These are phyloP conservation scores for Aphaenogaster floridana DNA, from an alignment of 1,140 invertebrate genomes.

Conservation along the genomic window DNA sequence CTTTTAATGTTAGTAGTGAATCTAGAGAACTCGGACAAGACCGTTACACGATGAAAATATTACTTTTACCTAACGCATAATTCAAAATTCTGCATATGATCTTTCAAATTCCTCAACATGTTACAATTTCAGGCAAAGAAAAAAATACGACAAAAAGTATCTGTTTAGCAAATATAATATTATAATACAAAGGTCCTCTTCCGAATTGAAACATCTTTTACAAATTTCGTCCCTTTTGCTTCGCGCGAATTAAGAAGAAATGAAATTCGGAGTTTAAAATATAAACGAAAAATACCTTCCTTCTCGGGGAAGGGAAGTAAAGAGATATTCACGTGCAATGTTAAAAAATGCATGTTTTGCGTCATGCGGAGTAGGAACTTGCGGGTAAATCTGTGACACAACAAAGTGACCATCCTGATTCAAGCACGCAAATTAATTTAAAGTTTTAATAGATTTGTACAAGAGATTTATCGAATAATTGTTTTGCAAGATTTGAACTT, in stretches of 20 bases:
- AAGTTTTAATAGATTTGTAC: too few species aligned
- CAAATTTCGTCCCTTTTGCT: neutral
- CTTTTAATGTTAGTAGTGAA: neutral
- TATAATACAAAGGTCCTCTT: neutral
- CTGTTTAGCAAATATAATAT: neutral
- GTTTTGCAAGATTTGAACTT: too few species aligned
- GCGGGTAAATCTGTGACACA: neutral
- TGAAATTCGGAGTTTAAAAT: neutral
- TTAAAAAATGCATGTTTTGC: neutral
- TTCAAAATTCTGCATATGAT: neutral
- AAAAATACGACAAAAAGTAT: neutral
- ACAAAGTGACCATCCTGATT: too few species aligned
- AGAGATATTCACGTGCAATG: neutral
- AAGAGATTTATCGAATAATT: too few species aligned
- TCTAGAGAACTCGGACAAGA: neutral
- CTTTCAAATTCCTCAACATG: neutral
- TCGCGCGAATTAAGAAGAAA: neutral
- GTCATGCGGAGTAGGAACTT: neutral
- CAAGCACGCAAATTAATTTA: too few species aligned
- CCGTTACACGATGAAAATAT: neutral
- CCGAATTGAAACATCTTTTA: neutral
- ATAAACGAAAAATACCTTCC: neutral
- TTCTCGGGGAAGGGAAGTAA: neutral
- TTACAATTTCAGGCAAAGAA: neutral
- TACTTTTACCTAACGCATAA: neutral